Conservation (phyloP, 2,113 vertebrate genomes). For the Amazona vittata region DNA sequence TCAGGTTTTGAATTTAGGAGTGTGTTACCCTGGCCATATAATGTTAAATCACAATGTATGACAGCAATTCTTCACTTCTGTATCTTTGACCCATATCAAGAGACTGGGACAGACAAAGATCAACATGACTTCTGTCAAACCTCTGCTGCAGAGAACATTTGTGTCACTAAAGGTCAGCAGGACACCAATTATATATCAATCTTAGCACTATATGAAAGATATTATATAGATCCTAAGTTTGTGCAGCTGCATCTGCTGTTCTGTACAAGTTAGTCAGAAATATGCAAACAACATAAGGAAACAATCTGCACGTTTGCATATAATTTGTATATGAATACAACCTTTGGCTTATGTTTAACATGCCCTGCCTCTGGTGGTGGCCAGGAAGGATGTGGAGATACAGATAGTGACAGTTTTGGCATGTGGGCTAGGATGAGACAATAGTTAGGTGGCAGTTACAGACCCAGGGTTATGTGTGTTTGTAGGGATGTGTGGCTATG, state of each 20-base stretch:
- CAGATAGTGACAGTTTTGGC: neutral
- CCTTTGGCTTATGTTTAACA: slow-evolving; percentile 4
- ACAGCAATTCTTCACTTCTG: neutral
- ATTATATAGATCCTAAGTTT: neutral
- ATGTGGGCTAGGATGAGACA: neutral
- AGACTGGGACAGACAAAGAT: neutral
- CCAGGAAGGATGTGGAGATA: neutral
- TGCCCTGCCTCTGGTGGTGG: rapidly evolving
- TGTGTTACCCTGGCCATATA: neutral
- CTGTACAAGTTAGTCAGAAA: neutral
- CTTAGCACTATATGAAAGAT: neutral
- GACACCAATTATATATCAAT: neutral
- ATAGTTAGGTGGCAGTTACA: neutral
- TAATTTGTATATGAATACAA: neutral
- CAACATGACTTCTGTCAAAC: neutral
- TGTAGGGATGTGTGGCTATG: neutral
- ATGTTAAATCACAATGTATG: neutral
- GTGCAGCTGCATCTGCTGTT: neutral
- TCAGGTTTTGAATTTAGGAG: neutral
- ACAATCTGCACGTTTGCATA: slow-evolving; percentile 4
- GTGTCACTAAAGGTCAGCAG: neutral
- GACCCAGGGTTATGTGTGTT: neutral
- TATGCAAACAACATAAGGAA: neutral
- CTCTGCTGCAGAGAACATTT: neutral
- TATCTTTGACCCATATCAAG: neutral